Base-by-base conservation (phyloP, 2,888 invertebrate species). In the Caenorhabditis zanzibari region DNA sequence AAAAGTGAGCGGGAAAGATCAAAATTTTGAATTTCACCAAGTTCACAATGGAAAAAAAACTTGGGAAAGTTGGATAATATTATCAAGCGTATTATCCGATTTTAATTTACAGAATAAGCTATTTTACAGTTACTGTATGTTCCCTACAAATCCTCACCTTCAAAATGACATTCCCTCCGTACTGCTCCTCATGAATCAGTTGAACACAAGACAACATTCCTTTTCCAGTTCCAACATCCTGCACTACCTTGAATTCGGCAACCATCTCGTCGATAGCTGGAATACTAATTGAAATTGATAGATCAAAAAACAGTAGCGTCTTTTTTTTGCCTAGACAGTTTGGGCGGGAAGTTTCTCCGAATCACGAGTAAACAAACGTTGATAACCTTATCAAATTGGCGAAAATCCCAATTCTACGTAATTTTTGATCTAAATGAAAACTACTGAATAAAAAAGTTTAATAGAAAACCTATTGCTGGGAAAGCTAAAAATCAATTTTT, bases 171-270 rank as follows among this genome's bases (percentile, higher is more conserved):
- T 71, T 38, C 9, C 71, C 68, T 44, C 71, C 77, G 24, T 71
- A 77, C 49, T 77, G 10, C 24, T 77, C 71, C 44, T 54, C 71
- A 28, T 54, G 16, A 7, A 77, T 38, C 69, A 77, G 26, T 12
- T 71, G 35, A 3, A 69, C 61, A 26, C 44, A 32, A n/a, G 77
- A 77, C 1, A 77, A 28, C 63, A 71, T 69, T 47, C 77, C 81
- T 24, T 82, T 82, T 10, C 82, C 82, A 22, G 69, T 56, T 38
- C 82, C 82, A 47, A 82, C 63, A 68, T 79, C 76, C 26, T 74
- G 58, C 1, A 77, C 32, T 12, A 73, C 74, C 38, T 68, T 24
- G 54, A 26, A 41, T 6, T 58, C 49, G 19, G 38, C 52, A 14
- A 49, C 44, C 61, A 63, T 63, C 0, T 72, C 49, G 12, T 38